Evolutionary conservation across 2,113 vertebrate species (phyloP).

Genomic region (Ivindomyrus marchei): DNA sequence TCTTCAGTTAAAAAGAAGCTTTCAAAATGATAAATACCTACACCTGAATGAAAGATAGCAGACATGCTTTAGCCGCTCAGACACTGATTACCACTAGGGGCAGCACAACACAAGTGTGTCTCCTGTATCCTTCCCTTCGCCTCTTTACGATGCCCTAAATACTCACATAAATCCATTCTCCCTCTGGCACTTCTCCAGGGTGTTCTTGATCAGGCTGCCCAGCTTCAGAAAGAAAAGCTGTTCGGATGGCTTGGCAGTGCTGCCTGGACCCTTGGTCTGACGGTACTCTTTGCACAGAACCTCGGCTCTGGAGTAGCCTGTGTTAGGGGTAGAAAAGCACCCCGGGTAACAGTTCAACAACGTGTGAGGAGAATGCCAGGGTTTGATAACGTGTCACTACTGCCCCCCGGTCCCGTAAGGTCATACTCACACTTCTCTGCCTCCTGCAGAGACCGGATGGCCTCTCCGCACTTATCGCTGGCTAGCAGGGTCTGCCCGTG

Average conservation of each 20-base stretch:
- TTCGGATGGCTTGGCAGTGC: slow-evolving; percentile 88
- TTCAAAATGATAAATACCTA: background rate
- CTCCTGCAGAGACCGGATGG: slow-evolving; percentile 89
- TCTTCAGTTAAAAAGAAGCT: background rate
- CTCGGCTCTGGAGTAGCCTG: slow-evolving; percentile 85
- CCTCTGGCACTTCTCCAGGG: slow-evolving; percentile 89
- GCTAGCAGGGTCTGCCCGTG: slow-evolving; percentile 87
- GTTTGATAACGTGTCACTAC: background rate
- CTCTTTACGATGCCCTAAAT: background rate
- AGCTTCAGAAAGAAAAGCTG: slow-evolving; percentile 94
- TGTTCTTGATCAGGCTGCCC: slow-evolving; percentile 79
- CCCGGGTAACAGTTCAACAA: background rate
- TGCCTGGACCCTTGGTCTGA: slow-evolving; percentile 89
- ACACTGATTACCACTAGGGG: background rate
- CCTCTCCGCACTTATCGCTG: slow-evolving; percentile 93
- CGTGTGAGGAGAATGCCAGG: background rate
- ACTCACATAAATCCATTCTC: slow-evolving; percentile 98
- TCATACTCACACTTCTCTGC: slow-evolving; percentile 83
- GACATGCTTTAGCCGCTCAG: background rate
- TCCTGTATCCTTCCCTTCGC: background rate
- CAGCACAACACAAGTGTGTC: background rate
- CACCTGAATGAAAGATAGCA: background rate
- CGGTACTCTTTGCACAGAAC: slow-evolving; percentile 91
- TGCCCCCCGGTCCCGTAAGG: background rate
- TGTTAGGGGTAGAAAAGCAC: background rate